These are phyloP conservation scores for Oikopleura dioica DNA, from an alignment of 23 tunicate genomes.

Conservation along the genomic window DNA sequence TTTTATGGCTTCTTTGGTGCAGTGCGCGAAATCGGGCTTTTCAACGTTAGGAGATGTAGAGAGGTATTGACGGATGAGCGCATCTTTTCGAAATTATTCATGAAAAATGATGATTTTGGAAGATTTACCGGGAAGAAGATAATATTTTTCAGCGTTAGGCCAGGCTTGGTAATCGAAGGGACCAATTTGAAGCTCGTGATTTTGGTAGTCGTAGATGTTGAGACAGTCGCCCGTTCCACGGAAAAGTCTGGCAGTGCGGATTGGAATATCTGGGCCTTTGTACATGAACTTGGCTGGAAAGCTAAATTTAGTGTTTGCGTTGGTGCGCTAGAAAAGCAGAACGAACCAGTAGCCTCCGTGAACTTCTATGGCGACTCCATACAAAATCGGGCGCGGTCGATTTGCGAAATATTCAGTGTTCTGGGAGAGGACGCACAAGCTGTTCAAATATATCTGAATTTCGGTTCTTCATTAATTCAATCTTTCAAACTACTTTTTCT, in stretches of 20 bases:
- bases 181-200: slow-evolving; percentile 8
- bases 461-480: neutral
- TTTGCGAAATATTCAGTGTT: slow-evolving; percentile 2
- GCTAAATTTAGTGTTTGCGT: too few relatives aligned
- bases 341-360: slow-evolving; percentile 11
- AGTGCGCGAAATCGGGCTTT: neutral
- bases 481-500: neutral
- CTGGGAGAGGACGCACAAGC: neutral
- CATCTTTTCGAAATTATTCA: neutral
- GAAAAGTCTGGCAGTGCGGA: slow-evolving; percentile 5
- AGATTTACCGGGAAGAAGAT: neutral
- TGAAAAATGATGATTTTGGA: neutral
- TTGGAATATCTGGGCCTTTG: slow-evolving; percentile 4
- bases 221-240: neutral
- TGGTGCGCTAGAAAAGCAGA: too few relatives aligned
- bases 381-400: neutral
- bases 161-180: neutral
- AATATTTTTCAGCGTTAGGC: neutral
- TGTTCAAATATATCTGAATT: neutral
- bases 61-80: slow-evolving; percentile 11
- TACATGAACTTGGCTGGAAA: slow-evolving; percentile 11
- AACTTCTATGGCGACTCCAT: slow-evolving; percentile 1
- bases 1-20: slow-evolving; percentile 10
- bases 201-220: neutral
- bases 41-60: neutral